Conservation (phyloP, 2,888 invertebrate genomes). For the Chaetogeoica ovagalla region DNA sequence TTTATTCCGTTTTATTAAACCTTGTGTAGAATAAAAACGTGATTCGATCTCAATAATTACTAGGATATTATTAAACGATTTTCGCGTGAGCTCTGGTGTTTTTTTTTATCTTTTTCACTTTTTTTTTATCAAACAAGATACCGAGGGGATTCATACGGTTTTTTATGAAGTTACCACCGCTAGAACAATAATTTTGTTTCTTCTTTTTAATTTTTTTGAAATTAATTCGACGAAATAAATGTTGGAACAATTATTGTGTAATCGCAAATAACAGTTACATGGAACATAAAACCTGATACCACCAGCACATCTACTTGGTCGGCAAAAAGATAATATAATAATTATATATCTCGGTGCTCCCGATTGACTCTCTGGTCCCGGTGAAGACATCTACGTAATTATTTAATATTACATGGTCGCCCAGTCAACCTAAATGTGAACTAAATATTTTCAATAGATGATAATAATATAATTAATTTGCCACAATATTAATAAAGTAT, state of each 20-base stretch:
- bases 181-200: too few relatives aligned
- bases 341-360: not conserved
- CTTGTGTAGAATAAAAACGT: too few relatives aligned
- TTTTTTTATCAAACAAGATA: too few relatives aligned
- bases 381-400: constrained; percentile 11
- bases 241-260: not conserved
- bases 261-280: not conserved
- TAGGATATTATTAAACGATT: too few relatives aligned
- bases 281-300: constrained; percentile 14
- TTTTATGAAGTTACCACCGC: too few relatives aligned
- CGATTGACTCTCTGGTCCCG: not conserved
- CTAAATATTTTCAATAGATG: constrained; percentile 9
- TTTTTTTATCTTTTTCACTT: too few relatives aligned
- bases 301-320: not conserved
- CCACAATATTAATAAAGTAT: constrained; percentile 2
- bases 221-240: not conserved
- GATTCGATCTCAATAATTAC: too few relatives aligned
- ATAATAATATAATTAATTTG: not conserved
- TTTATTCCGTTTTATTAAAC: too few relatives aligned
- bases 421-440: constrained; percentile 26
- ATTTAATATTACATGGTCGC: constrained; percentile 44
- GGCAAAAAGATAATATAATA: not conserved
- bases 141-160: too few relatives aligned
- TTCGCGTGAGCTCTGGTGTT: too few relatives aligned
- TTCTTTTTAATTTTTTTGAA: not conserved